A percentile compares a stretch with the other conserved stretches of the same genome.
Evolutionary conservation across 2,888 invertebrate species (phyloP).

Genomic region (Hirtodrosophila histrioides): DNA sequence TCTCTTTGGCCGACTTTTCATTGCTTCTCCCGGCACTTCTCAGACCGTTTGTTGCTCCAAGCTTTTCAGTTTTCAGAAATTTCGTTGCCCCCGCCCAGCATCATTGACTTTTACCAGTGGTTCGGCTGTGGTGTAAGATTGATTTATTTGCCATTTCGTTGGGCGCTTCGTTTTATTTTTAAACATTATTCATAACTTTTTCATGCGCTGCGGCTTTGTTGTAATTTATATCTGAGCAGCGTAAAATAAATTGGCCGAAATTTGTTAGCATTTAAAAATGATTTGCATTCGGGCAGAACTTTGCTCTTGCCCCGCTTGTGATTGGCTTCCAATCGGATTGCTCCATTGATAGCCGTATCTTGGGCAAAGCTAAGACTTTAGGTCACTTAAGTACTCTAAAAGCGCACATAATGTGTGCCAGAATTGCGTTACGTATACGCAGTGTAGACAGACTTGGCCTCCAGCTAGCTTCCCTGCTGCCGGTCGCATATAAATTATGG

Average conservation of each 20-base stretch:
- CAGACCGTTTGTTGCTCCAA: constrained; percentile 10
- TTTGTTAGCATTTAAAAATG: constrained; percentile 80
- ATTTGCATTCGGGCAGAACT: constrained; percentile 59
- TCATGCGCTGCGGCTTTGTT: constrained; percentile 50
- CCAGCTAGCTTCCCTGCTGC: neutral
- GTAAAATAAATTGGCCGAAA: constrained; percentile 72
- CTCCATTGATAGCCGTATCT: constrained; percentile 9
- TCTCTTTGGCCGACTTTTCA: constrained; percentile 18
- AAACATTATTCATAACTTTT: constrained; percentile 76
- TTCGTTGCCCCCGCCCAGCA: constrained; percentile 3
- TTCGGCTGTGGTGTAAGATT: constrained; percentile 61
- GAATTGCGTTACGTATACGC: constrained; percentile 41
- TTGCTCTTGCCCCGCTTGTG: constrained; percentile 2
- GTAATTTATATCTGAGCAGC: constrained; percentile 68
- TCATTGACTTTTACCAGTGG: constrained; percentile 33
- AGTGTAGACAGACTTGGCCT: constrained; percentile 1
- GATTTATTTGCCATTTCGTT: constrained; percentile 70
- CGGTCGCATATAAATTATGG: constrained; percentile 63
- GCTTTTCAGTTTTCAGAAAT: constrained; percentile 15
- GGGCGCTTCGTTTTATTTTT: constrained; percentile 51
- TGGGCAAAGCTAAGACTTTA: constrained; percentile 14
- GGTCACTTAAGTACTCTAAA: constrained; percentile 58
- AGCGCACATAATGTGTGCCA: constrained; percentile 45
- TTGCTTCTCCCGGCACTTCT: neutral
- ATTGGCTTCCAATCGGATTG: constrained; percentile 37